Base-by-base conservation (phyloP, 2,888 invertebrate species). In the Chromoteleia sp. region DNA sequence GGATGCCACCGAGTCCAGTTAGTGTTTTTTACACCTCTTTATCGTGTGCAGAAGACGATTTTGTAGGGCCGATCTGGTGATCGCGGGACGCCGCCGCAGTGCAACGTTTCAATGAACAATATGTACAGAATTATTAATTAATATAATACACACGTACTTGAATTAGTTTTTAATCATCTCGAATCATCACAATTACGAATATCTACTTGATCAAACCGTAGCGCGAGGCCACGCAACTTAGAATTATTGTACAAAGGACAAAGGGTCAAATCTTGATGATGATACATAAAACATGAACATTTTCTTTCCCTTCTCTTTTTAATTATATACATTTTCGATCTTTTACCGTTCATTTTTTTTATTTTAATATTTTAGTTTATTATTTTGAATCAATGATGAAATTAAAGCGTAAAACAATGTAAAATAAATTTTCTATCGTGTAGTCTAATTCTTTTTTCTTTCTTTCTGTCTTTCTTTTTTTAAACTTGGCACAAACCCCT, bases 81-180 rank as follows among this genome's bases (percentile, higher is more conserved):
- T 56, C 67, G 48, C 52, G 67, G 59, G 48, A 81, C 36, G 48
- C 54, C 25, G 63, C 70, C 52, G 48, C 65, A 74, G 48, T 77
- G 81, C 61, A 74, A 82, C 74, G 59, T 70, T 70, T 63, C 68
- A 74, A 65, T 58, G 77, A 78, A 82, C 74, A 63, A 82, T 74
- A 78, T 82, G 81, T 81, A 81, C 81, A 81, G 77, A 81, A 68
- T 70, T 70, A 81, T 73, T 77, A 61, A 77, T 74, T 81, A 76
- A 65, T 81, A 71, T 76, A 77, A 77, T 76, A 81, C 80, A 75
- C 61, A 81, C 52, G 76, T 81, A 81, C 76, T 81, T 81, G 73
- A 76, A 77, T 81, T 81, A 81, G 76, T 76, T 76, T 77, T 67
- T 76, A 76, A 73, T 70, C 29, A 76, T 73, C 65, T 75, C 65